Evolutionary conservation across 2,113 vertebrate genomes (phyloP), one percentile per base, ranked within the genome.

Genomic region (Eptesicus fuscus): DNA sequence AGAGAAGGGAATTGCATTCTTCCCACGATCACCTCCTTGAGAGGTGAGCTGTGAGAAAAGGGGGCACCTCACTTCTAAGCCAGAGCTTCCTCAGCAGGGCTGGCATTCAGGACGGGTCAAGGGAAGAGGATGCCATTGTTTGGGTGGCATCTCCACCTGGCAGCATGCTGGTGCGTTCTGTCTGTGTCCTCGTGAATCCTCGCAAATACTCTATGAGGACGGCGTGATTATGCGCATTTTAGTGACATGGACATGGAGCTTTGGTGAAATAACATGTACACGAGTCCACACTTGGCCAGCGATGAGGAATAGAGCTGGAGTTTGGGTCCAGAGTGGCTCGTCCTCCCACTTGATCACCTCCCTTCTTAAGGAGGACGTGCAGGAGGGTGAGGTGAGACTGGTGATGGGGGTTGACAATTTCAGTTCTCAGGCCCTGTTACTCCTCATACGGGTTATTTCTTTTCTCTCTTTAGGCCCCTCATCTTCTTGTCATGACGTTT

Each of bases 181-280:
- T 32, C 69, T 25, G 4, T 78, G 20, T 37, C 23, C 74, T 44
- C 2, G 0, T 3, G 12, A 2, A 25, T 35, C 18, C 73, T 37
- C 3, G 0, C 4, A 16, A 2, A 25, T 49, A 1, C 40, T 28
- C n/a, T 14, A 0, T 7, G 47, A 78, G 12, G 69, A 69, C 47
- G 85, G 12, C 16, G 0, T 9, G 17, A 9, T n/a, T 42, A 61
- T 67, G 47, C 8, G 0, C 5, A 0, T 10, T 42, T 42, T 17
- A 70, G 2, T 5, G 40, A n/a, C 10, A 1, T 1, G 18, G 61
- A 76, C 20, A 9, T 18, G 9, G 71, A 63, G 16, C 32, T 10
- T 40, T 13, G 4, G 1, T 40, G 18, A 42, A n/a, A 1, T 4
- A 9, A 10, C 2, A 0, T 4, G 6, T 56, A 37, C 2, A 0